Conservation (phyloP, 2,797 vertebrate species). For the Taeniopygia guttata region DNA sequence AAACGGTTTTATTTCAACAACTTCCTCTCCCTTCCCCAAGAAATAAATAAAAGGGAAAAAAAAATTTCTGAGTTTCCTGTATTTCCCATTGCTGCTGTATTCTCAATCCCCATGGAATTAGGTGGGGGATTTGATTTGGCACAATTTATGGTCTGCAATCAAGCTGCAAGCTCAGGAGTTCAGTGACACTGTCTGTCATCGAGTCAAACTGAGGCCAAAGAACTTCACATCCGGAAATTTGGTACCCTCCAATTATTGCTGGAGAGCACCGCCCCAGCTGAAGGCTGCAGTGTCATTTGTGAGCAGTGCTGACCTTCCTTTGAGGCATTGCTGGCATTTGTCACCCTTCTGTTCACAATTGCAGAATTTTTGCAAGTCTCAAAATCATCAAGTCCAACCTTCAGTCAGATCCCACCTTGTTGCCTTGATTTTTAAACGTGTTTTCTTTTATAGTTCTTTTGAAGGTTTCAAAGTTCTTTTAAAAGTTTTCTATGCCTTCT, state of each 20-base stretch:
- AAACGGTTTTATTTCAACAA: neutral
- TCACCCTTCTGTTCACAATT: neutral
- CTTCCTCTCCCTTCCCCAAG: neutral
- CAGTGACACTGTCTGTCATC: neutral
- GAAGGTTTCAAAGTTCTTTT: no score
- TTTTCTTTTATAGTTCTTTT: no score
- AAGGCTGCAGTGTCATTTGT: neutral
- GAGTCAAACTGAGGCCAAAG: neutral
- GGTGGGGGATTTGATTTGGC: neutral
- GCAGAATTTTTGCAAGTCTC: neutral
- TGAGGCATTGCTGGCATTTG: neutral
- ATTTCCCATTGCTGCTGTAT: neutral
- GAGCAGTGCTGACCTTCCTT: neutral
- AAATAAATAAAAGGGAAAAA: neutral
- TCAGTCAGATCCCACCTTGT: neutral
- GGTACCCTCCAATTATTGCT: neutral
- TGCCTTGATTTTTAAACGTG: no score
- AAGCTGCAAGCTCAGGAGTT: neutral
- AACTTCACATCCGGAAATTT: neutral
- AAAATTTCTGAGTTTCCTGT: rapidly evolving
- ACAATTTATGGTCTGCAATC: neutral
- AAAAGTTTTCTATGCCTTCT: no score
- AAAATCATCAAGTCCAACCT: neutral
- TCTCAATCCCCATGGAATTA: neutral
- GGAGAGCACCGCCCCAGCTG: neutral